Conservation (phyloP, 2,888 invertebrate genomes). For the Orchesellides sinensis region DNA sequence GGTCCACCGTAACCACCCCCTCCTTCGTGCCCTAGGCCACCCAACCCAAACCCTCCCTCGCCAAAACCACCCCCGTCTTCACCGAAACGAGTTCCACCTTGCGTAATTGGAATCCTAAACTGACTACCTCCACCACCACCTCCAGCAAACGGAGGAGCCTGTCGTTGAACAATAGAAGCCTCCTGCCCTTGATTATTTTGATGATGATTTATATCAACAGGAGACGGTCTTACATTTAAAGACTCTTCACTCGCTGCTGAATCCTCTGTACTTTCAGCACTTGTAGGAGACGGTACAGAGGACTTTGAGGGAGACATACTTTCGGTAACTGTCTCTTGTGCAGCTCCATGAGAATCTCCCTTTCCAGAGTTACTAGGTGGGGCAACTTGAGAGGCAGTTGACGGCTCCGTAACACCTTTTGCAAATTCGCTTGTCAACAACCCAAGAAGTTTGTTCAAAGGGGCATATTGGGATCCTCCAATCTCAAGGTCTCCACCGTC, state of each 20-base stretch:
- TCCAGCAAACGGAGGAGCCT: conserved; percentile 30
- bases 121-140: background rate
- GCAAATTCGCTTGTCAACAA: conserved; percentile 22
- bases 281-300: background rate
- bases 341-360: conserved; percentile 42
- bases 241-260: background rate
- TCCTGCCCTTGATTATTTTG: conserved; percentile 30
- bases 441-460: conserved; percentile 41
- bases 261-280: background rate
- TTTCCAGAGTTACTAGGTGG: conserved; percentile 13
- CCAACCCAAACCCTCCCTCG: background rate
- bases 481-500: conserved; percentile 8
- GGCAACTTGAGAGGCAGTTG: conserved; percentile 47
- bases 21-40: background rate
- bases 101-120: conserved; percentile 31
- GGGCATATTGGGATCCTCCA: conserved; percentile 39
- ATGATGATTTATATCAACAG: background rate
- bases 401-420: background rate
- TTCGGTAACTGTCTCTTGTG: background rate
- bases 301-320: background rate
- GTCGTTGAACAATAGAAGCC: conserved; percentile 32
- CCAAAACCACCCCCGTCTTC: background rate
- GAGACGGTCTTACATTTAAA: background rate
- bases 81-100: background rate
- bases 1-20: background rate